Evolutionary conservation across 2,113 vertebrate genomes (phyloP).

Genomic region (Mixornis gularis): DNA sequence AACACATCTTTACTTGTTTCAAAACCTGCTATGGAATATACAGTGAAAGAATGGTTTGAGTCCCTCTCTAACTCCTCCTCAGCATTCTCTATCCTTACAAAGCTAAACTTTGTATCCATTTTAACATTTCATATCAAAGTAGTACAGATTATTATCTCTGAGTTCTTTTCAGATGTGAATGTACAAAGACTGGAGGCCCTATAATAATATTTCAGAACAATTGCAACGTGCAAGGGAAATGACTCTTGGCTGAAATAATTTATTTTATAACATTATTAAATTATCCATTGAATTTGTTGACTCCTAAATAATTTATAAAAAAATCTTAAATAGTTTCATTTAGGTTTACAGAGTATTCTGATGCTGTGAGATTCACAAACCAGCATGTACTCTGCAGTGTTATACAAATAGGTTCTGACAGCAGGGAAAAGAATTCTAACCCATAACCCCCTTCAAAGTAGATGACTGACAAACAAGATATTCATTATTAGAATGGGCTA

Average conservation of each 20-base stretch:
- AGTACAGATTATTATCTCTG: neutral
- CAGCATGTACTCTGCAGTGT: neutral
- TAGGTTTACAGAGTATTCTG: neutral
- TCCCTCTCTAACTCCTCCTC: neutral
- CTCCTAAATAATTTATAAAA: neutral
- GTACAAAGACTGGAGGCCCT: neutral
- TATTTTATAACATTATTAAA: neutral
- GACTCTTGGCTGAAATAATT: neutral
- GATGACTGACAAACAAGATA: neutral
- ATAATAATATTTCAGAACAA: neutral
- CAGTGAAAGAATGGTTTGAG: neutral
- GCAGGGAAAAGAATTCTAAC: neutral
- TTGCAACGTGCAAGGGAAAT: neutral
- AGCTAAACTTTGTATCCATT: neutral
- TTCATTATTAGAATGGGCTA: neutral
- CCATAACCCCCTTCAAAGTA: neutral
- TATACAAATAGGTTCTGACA: neutral
- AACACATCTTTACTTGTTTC: neutral
- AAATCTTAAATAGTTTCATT: neutral
- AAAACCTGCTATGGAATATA: neutral
- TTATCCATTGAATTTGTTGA: neutral
- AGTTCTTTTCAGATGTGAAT: neutral
- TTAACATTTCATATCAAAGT: neutral
- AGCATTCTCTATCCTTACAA: neutral
- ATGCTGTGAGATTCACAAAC: neutral